Conservation (phyloP, 2,797 vertebrate genomes). For the Spea hammondii region DNA sequence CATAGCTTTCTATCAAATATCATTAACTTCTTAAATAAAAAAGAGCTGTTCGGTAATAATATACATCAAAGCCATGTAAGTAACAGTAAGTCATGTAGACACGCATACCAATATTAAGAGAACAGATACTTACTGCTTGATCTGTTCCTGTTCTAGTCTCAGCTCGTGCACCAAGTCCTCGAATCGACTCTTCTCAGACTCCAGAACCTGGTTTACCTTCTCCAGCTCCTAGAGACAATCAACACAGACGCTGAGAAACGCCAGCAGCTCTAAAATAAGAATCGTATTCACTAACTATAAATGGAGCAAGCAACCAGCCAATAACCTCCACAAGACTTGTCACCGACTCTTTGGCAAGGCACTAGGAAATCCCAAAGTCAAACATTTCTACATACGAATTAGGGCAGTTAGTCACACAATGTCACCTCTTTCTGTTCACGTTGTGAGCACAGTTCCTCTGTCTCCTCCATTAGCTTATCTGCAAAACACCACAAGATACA, state of each 20-base stretch:
- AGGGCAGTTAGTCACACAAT: background rate
- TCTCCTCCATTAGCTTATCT: conserved; percentile 98
- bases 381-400: too few species aligned
- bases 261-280: too few species aligned
- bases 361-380: too few species aligned
- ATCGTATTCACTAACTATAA: background rate
- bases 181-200: conserved; percentile 90
- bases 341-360: too few species aligned
- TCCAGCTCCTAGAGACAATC: conserved; percentile 79
- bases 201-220: conserved; percentile 87
- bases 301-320: background rate
- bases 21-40: too few species aligned
- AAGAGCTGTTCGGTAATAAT: too few species aligned
- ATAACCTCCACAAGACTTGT: too few species aligned
- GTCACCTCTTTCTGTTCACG: conserved; percentile 88
- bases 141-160: conserved; percentile 88
- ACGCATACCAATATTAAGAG: too few species aligned
- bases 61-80: too few species aligned
- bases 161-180: conserved; percentile 92
- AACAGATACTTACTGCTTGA: conserved; percentile 73
- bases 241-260: too few species aligned
- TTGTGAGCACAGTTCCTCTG: conserved; percentile 89
- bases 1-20: too few species aligned
- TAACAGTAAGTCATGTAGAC: too few species aligned
- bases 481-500: conserved; percentile 53